Base-by-base conservation (phyloP, 30 jellyfish, hydroid and myxozoan genomes). In the Aurelia sp. region DNA sequence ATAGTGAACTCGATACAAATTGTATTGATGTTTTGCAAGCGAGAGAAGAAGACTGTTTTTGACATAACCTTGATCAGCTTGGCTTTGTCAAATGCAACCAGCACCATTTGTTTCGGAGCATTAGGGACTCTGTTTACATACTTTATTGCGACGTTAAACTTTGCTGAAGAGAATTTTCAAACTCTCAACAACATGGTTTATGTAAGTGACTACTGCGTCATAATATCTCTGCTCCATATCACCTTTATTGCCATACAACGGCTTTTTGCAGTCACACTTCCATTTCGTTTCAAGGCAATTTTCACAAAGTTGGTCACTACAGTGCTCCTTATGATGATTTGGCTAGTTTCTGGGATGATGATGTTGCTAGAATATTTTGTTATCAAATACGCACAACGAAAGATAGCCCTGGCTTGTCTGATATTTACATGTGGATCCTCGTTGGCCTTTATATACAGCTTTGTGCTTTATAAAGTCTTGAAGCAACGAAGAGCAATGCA, bases 241-340 rank as follows among this genome's bases (percentile, higher is more conserved):
- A 31, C 30, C 3, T 69, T 69, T 40, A 69, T 69, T n/a, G 79
- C 79, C 19, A 31, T 69, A 11, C 65, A 69, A 9, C 23, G 79
- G 30, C 15, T 69, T 8, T 31, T 5, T 69, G 79, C 79, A 11
- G 79, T 69, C 11, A 15, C n/a, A 13, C 30, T 69, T 3, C 79
- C 79, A 3, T 3, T 69, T 16, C 59, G 79, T 13, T 69, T 69
- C 62, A 69, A 35, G 18, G 57, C 16, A 11, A 4, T 69, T 1
- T 22, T 69, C 62, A 69, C 79, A 0, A 31, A 55, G 20, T 21
- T 21, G 44, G 6, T 69, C 22, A 40, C 79, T 21, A 0, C 19
- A 6, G 4, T 69, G 11, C 6, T 69, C 2, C 60, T 69, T 0
- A 59, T 41, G 11, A 13, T 40, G 4, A 40, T 69, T 4, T 69